Evolutionary conservation across 2,113 vertebrate species (phyloP).

Genomic region (Ahaetulla prasina): DNA sequence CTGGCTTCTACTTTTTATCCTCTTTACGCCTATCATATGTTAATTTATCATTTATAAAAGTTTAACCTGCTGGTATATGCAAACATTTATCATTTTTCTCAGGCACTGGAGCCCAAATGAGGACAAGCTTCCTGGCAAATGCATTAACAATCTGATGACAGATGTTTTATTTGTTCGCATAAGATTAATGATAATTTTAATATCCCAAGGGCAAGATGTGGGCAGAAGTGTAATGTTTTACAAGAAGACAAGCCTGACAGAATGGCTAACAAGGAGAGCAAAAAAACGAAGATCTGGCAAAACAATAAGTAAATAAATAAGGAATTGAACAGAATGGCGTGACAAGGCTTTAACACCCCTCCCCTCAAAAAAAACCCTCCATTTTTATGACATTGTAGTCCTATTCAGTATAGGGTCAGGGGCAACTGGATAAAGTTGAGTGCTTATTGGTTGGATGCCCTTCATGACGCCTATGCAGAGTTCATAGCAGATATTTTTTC

Average conservation of each 20-base stretch:
- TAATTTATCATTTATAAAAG: slow-evolving; percentile 27
- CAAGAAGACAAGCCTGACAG: background rate
- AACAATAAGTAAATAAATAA: background rate
- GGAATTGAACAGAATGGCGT: background rate
- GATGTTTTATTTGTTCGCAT: background rate
- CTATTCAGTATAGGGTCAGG: background rate
- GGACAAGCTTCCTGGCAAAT: background rate
- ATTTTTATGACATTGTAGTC: background rate
- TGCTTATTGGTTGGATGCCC: background rate
- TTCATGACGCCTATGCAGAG: background rate
- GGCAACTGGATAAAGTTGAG: background rate
- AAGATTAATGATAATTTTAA: background rate
- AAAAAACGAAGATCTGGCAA: background rate
- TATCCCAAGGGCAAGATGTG: background rate
- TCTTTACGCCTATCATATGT: background rate
- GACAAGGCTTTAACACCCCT: background rate
- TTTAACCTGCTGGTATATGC: background rate
- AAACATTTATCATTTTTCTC: slow-evolving; percentile 13
- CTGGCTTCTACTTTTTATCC: background rate
- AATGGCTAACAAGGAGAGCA: background rate
- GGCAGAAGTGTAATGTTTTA: background rate
- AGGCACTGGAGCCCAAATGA: slow-evolving; percentile 7
- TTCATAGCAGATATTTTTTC: background rate
- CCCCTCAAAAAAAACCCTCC: background rate
- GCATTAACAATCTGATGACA: background rate